Base-by-base conservation (phyloP, 2,888 invertebrate species). In the Scelioninae gen. 2 region DNA sequence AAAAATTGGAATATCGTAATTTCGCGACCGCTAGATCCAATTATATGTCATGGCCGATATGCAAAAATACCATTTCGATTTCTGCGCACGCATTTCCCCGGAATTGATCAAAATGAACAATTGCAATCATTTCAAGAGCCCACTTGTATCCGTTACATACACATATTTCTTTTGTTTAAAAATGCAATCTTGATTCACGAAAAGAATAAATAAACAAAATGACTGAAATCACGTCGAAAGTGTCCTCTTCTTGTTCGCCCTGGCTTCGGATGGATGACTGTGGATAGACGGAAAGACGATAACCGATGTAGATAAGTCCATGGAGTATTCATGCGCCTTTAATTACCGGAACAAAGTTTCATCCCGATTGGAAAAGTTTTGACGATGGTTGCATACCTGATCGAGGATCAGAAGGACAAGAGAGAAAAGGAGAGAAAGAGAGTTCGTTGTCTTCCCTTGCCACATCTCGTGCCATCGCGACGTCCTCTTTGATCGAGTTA, bases 291-390 rank as follows among this genome's bases (percentile, higher is more conserved):
- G 55, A 41, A 55, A 41, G 25, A 53, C 53, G 39, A 39, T 55
- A 78, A 78, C 76, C 76, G 76, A 78, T 77, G 78, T 77, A 78
- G 80, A 78, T 80, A 79, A 82, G 79, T 77, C 79, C 81, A 83
- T 83, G 77, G 82, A 81, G 83, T 83, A 83, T 84, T 83, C 83
- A 82, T 81, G 82, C 81, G 79, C 82, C 82, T 84, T 85, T 85
- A 85, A 85, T 85, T 84, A 85, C 84, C 82, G 78, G 83, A 83
- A 83, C 83, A 83, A 85, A 84, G 83, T 85, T 85, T 81, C 79
- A 78, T 79, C 83, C 79, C 84, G 84, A 85, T 85, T 85, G 85
- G 85, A 85, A 85, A 85, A 85, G 84, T 85, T 85, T 83, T 77
- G 79, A 81, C 83, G 82, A 82, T 72, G 84, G 80, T 76, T 82